Percentiles rank a stretch among this genome's conserved stretches.
Evolutionary conservation across 2,888 invertebrate species (phyloP).

Genomic region (Dromius quadrimaculatus): DNA sequence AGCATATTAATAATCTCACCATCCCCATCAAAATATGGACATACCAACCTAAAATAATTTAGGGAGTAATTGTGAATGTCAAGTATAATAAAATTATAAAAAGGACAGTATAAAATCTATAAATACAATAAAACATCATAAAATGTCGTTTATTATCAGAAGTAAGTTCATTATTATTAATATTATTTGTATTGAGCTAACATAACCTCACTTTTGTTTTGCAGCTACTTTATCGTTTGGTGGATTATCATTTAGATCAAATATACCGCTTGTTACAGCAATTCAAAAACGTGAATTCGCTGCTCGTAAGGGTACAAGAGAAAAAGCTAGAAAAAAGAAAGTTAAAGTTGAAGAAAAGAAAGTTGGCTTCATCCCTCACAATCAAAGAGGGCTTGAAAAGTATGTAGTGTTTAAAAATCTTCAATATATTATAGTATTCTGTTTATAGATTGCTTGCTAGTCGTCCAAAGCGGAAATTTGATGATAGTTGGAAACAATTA

Average conservation of each 20-base stretch:
- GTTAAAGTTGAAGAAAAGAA: constrained; percentile 82
- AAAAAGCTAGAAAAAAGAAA: constrained; percentile 76
- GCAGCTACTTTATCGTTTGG: neutral
- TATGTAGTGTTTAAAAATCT: constrained; percentile 60
- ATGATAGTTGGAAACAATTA: constrained; percentile 71
- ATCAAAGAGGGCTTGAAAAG: constrained; percentile 72
- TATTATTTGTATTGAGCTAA: neutral
- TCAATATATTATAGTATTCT: constrained; percentile 20
- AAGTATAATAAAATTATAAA: neutral
- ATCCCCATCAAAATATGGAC: no score
- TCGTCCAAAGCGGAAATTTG: constrained; percentile 69
- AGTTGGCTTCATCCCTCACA: constrained; percentile 80
- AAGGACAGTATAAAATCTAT: neutral
- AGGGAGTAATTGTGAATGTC: no score
- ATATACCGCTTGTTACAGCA: constrained; percentile 10
- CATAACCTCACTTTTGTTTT: constrained; percentile 29
- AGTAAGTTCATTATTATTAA: neutral
- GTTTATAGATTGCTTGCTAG: constrained; percentile 65
- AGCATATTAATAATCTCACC: no score
- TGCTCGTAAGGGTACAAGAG: constrained; percentile 86
- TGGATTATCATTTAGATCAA: constrained; percentile 19
- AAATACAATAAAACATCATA: constrained; percentile 1
- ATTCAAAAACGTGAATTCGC: constrained; percentile 70
- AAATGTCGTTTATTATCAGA: constrained; percentile 34
- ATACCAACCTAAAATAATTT: no score